phyloP scores from a whole-genome alignment of 2,113 vertebrate genomes.

The Rhineura floridana region DNA sequence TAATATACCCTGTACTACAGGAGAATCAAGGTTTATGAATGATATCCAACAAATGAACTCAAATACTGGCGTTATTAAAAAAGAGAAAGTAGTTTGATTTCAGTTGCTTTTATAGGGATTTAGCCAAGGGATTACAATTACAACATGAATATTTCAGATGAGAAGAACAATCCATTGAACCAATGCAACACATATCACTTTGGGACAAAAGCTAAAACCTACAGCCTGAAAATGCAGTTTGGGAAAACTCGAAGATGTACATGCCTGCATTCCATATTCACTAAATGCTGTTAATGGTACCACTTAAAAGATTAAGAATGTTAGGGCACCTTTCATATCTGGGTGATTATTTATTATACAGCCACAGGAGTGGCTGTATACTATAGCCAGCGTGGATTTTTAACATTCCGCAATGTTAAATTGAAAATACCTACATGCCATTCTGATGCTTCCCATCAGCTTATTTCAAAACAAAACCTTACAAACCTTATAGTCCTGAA shows the following conservation, averaged over 20 bases:
- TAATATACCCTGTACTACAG: too few relatives aligned
- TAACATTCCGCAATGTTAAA: too few relatives aligned
- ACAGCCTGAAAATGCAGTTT: conserved; percentile 20
- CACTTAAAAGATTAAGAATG: conserved; percentile 42
- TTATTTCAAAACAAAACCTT: too few relatives aligned
- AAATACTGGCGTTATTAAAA: too few relatives aligned
- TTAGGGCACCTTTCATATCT: conserved; percentile 47
- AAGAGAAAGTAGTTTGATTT: not conserved
- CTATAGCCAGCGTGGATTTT: too few relatives aligned
- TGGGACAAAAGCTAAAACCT: conserved; percentile 18
- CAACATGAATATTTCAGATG: not conserved
- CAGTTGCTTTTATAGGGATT: not conserved
- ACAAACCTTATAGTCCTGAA: too few relatives aligned
- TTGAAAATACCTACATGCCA: too few relatives aligned
- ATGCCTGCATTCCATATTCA: conserved; percentile 41
- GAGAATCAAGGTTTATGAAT: too few relatives aligned
- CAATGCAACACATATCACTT: conserved; percentile 21
- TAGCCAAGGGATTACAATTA: not conserved
- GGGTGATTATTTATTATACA: conserved; percentile 48
- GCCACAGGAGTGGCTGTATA: too few relatives aligned
- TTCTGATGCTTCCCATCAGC: too few relatives aligned
- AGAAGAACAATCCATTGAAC: conserved; percentile 2
- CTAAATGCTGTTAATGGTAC: not conserved
- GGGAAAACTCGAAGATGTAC: conserved; percentile 5
- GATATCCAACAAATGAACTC: too few relatives aligned